Percentiles rank a stretch among this genome's conserved stretches.
Conservation (phyloP, 2,113 vertebrate species). For the Emydura subglobosa region DNA sequence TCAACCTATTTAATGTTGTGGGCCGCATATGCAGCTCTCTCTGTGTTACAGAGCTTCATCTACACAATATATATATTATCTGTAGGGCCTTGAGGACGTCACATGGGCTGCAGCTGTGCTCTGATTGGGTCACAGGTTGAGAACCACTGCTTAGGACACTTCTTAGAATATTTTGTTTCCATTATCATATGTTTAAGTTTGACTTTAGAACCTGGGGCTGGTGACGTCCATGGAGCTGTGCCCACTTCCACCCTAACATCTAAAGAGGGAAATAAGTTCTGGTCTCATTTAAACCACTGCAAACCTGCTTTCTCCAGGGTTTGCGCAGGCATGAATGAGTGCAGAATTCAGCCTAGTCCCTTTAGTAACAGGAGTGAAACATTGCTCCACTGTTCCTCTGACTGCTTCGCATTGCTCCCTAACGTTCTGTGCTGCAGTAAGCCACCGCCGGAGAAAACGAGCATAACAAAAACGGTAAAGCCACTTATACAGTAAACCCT, state of each 20-base stretch:
- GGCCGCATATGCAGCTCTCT: too few species aligned
- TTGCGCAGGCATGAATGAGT: not conserved
- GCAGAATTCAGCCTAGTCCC: not conserved
- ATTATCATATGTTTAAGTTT: not conserved
- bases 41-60: too few species aligned
- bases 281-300: not conserved
- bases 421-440: not conserved
- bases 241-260: not conserved
- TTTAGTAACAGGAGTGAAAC: not conserved
- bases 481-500: not conserved
- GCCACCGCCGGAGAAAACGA: accelerated
- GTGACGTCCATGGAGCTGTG: not conserved
- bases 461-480: not conserved
- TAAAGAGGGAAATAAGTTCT: not conserved
- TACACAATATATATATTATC: too few species aligned
- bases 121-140: too few species aligned
- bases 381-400: not conserved
- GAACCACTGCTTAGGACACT: not conserved
- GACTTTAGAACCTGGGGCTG: not conserved
- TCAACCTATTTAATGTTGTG: too few species aligned
- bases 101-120: too few species aligned
- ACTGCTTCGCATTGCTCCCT: not conserved
- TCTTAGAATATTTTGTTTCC: not conserved
- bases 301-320: not conserved
- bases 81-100: too few species aligned